phyloP scores from a whole-genome alignment of 2,797 vertebrate genomes.

The Periparus ater region DNA sequence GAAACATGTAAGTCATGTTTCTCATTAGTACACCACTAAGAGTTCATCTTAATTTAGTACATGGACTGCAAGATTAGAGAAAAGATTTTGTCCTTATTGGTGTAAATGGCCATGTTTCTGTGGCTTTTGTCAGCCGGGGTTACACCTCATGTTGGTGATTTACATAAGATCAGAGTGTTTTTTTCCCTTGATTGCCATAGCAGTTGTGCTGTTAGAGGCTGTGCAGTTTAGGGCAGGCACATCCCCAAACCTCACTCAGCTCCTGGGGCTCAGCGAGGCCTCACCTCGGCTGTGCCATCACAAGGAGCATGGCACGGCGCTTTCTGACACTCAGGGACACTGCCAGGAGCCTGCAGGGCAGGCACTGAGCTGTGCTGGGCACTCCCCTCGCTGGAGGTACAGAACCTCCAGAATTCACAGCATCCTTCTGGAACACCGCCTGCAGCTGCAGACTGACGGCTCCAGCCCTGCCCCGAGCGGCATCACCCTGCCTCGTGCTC shows the following conservation, averaged over 20 bases:
- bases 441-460: too few relatives aligned
- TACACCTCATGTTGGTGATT: neutral
- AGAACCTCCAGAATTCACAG: neutral
- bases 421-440: neutral
- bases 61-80: neutral
- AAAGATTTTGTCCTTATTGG: neutral
- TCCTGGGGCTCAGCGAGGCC: neutral
- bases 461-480: too few relatives aligned
- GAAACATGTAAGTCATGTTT: neutral
- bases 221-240: neutral
- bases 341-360: neutral
- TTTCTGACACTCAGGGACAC: too few relatives aligned
- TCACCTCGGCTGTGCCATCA: too few relatives aligned
- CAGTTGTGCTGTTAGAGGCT: neutral
- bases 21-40: neutral
- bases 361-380: neutral
- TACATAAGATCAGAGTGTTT: neutral
- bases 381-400: too few relatives aligned
- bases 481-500: neutral
- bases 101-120: neutral
- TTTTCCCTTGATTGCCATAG: neutral
- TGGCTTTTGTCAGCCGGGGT: neutral
- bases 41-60: neutral
- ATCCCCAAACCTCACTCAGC: accelerated
- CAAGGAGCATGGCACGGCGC: neutral